Percentiles rank a stretch among this genome's conserved stretches.
These are phyloP conservation scores for Proales similis DNA, from an alignment of 1,140 invertebrate genomes.

Conservation along the genomic window DNA sequence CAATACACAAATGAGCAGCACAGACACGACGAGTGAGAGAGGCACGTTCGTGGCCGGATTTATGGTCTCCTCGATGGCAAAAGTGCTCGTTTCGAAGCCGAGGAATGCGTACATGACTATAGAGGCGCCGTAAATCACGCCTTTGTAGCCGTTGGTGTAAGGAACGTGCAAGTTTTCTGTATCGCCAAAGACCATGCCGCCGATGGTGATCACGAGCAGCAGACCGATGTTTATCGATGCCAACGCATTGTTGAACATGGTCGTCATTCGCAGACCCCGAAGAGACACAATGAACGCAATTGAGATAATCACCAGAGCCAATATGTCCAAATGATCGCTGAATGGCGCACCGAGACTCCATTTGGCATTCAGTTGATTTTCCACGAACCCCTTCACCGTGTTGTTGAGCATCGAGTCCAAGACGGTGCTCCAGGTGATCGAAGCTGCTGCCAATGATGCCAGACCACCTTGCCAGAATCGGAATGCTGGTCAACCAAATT, in stretches of 20 bases:
- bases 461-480: constrained; percentile 9
- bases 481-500: neutral
- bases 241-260: constrained; percentile 29
- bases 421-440: constrained; percentile 30
- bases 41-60: constrained; percentile 16
- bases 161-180: constrained; percentile 4
- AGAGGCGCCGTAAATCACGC: constrained; percentile 16
- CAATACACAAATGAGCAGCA: constrained; percentile 1
- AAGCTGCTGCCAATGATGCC: constrained; percentile 16
- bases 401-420: constrained; percentile 2
- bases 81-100: constrained; percentile 33
- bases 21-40: constrained; percentile 19
- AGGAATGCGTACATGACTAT: constrained; percentile 28
- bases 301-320: neutral
- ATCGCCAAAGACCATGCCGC: constrained; percentile 22
- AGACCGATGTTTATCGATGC: constrained; percentile 11
- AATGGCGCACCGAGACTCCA: constrained; percentile 12
- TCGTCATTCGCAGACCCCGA: constrained; percentile 15
- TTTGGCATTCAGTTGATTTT: constrained; percentile 5
- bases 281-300: constrained; percentile 16
- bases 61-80: constrained; percentile 13
- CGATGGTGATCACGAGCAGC: constrained; percentile 21
- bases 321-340: constrained; percentile 15
- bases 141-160: constrained; percentile 22
- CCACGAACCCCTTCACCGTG: constrained; percentile 6